Base-by-base conservation (phyloP, 2,888 invertebrate species). In the Onchidella celtica region DNA sequence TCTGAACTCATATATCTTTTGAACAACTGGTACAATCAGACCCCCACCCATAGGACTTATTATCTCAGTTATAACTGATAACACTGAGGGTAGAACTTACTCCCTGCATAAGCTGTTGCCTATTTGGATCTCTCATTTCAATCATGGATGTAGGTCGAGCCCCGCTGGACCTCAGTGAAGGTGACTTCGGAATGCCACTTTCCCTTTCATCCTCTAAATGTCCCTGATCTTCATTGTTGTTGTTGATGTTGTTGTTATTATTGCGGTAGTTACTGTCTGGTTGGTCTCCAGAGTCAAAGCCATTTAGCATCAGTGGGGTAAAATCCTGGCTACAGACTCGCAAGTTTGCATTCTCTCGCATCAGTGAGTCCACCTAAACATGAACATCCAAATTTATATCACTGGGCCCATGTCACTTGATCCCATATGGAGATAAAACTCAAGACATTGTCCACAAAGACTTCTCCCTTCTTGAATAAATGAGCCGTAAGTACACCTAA, bases 281-380 rank as follows among this genome's bases (percentile, higher is more conserved):
- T 68, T 91, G 89, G 77, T 92, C 90, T 66, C 92, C 82, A 11
- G 91, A 89, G 82, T 93, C 93, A 87, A 91, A 92, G 61, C 84
- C 93, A 92, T 93, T 24, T 91, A 92, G 85, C 89, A 85, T 34
- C 83, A 83, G 79, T 63, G 80, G 36, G 57, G 85, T 83, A 81
- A 74, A 73, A 40, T 79, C 65, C 70, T 83, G 80, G 29, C 77
- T 75, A 2, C 70, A 6, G 3, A 77, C 82, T 36, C 81, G 75
- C 63, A 87, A 82, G 11, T 83, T 82, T 38, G 83, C 81, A 93
- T 98, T 97, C 92, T 97, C 97, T 83, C 95, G 95, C 27, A 96
- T 96, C 66, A 98, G 93, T 87, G 95, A 95, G 90, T 97, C 96
- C 29, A 97, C 95, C 91, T 92, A 81, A 17, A 36, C 65, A 36